A percentile compares a stretch with the other conserved stretches of the same genome.
These are phyloP conservation scores for Meiosimyza platycephala DNA, from an alignment of 2,888 invertebrate genomes.

Conservation along the genomic window DNA sequence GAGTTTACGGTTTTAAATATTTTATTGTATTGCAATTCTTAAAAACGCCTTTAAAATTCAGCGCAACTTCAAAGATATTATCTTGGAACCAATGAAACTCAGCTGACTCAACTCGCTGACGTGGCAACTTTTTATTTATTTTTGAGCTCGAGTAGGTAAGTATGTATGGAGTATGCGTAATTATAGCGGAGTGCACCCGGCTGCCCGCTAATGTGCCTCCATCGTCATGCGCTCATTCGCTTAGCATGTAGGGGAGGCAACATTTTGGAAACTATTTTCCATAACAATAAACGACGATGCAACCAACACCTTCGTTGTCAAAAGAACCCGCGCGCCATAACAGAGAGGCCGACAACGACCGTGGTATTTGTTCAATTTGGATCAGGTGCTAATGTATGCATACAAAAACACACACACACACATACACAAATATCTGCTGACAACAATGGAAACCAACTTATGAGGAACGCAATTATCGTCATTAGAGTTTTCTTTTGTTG, in stretches of 20 bases:
- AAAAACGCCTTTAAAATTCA: no score
- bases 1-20: no score
- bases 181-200: no score
- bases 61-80: no score
- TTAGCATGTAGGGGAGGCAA: constrained; percentile 20
- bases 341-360: constrained; percentile 13
- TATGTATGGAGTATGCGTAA: no score
- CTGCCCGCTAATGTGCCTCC: no score
- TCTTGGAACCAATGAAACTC: no score
- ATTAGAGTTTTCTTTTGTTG: constrained; percentile 31
- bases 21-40: no score
- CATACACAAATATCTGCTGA: neutral
- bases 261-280: constrained; percentile 53
- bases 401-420: neutral
- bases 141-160: no score
- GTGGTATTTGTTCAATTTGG: neutral
- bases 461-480: constrained; percentile 51
- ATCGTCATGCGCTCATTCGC: constrained; percentile 2
- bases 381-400: neutral
- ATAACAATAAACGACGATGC: constrained; percentile 52
- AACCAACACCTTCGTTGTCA: constrained; percentile 23
- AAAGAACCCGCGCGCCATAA: constrained; percentile 28
- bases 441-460: constrained; percentile 25
- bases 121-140: no score
- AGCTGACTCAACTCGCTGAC: no score